Percentiles rank a stretch among this genome's conserved stretches.
Evolutionary conservation across 2,888 invertebrate species (phyloP).

Genomic region (Cremastinae sp.): DNA sequence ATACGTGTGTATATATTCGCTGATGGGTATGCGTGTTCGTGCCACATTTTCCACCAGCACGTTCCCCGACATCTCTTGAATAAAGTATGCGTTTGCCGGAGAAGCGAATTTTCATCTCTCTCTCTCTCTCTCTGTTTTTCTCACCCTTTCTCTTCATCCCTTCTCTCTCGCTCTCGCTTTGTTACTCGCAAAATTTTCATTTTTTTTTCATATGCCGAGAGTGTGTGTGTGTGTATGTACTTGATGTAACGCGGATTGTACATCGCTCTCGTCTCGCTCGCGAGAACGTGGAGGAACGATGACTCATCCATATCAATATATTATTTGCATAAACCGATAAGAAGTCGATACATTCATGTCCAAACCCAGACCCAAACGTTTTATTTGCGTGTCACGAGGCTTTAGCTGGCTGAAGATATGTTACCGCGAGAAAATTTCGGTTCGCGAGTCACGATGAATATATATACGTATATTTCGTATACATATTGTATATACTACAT

Average conservation of each 20-base stretch:
- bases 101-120: conserved; percentile 44
- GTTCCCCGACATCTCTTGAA: conserved; percentile 56
- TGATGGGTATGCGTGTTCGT: conserved; percentile 46
- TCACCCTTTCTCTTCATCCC: neutral
- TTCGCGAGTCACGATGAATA: too few relatives aligned
- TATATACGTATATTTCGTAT: too few relatives aligned
- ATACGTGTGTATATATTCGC: too few relatives aligned
- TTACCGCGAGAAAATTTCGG: conserved; percentile 22
- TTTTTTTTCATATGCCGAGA: conserved; percentile 15
- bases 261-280: neutral
- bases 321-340: conserved; percentile 56
- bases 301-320: conserved; percentile 53
- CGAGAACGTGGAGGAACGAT: conserved; percentile 40
- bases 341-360: conserved; percentile 56
- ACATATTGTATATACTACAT: too few relatives aligned
- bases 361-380: conserved; percentile 48
- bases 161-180: neutral
- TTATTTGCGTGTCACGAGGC: conserved; percentile 30
- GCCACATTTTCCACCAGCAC: conserved; percentile 51
- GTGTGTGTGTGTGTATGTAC: conserved; percentile 1
- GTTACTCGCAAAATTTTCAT: conserved; percentile 7
- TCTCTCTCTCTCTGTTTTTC: conserved; percentile 1
- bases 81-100: conserved; percentile 53
- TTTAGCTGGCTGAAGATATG: conserved; percentile 14
- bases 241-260: conserved; percentile 1